Percentiles rank a stretch among this genome's conserved stretches.
phyloP scores from a whole-genome alignment of 2,888 invertebrate species.

The Ectropis crepuscularia region DNA sequence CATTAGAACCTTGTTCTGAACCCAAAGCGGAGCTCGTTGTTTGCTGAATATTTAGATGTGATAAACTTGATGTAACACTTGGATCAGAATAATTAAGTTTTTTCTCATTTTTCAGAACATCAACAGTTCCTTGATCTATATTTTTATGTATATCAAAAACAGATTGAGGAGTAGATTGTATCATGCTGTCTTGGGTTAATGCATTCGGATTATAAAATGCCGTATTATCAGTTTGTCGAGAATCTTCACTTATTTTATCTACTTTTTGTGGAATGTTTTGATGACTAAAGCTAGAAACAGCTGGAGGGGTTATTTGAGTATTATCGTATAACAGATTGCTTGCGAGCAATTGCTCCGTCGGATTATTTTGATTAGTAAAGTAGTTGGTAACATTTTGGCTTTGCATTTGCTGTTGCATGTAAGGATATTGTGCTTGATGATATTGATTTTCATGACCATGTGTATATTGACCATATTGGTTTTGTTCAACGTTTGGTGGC shows the following conservation, averaged over 20 bases:
- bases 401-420: constrained; percentile 45
- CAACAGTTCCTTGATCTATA: not conserved
- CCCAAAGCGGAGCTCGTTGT: not conserved
- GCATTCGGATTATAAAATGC: constrained; percentile 22
- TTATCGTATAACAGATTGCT: constrained; percentile 17
- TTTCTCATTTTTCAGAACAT: not conserved
- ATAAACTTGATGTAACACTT: not conserved
- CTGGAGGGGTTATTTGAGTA: constrained; percentile 16
- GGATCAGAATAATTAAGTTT: constrained; percentile 2
- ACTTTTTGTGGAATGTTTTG: constrained; percentile 35
- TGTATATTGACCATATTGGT: constrained; percentile 29
- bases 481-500: constrained; percentile 52
- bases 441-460: constrained; percentile 38
- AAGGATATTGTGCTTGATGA: constrained; percentile 40
- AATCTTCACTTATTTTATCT: constrained; percentile 15
- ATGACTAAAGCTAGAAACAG: constrained; percentile 17
- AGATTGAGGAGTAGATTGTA: not conserved
- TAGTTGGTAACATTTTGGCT: constrained; percentile 18
- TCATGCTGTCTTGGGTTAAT: constrained; percentile 15
- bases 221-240: constrained; percentile 14
- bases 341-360: constrained; percentile 21
- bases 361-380: constrained; percentile 28
- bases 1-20: not conserved
- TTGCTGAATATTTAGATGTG: not conserved
- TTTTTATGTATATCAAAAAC: constrained; percentile 1